Evolutionary conservation across 2,797 vertebrate genomes (phyloP).

Genomic region (Thripadectes ignobilis): DNA sequence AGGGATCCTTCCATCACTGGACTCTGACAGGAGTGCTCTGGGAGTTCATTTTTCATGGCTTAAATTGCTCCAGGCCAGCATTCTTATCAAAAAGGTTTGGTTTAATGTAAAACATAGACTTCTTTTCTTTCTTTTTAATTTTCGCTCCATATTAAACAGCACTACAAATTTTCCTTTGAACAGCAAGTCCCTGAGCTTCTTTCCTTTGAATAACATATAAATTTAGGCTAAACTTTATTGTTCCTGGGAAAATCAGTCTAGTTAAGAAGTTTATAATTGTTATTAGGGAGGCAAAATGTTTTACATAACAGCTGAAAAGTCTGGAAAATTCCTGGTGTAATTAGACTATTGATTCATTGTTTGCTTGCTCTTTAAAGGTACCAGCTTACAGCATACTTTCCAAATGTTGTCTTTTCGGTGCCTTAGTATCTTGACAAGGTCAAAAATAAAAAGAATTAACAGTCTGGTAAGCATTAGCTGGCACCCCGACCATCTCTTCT

Average conservation of each 20-base stretch:
- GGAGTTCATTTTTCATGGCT: conserved; percentile 84
- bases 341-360: conserved; percentile 43
- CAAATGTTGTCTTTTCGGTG: conserved; percentile 37
- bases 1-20: conserved; percentile 87
- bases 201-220: conserved; percentile 61
- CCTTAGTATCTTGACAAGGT: background rate
- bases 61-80: conserved; percentile 78
- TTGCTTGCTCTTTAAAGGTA: conserved; percentile 56
- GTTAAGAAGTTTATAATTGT: conserved; percentile 74
- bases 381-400: conserved; percentile 38
- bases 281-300: conserved; percentile 60
- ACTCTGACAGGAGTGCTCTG: conserved; percentile 82
- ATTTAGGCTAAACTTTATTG: conserved; percentile 61
- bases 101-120: conserved; percentile 72
- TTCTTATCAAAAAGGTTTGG: conserved; percentile 79
- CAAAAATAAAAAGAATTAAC: conserved; percentile 22
- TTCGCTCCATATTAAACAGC: conserved; percentile 55
- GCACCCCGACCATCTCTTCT: background rate
- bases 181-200: conserved; percentile 52
- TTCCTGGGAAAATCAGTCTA: conserved; percentile 60
- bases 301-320: conserved; percentile 45
- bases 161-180: conserved; percentile 51
- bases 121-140: conserved; percentile 66
- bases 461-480: conserved; percentile 31
- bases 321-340: conserved; percentile 58